Evolutionary conservation across 92 coral and sea anemone genomes (phyloP).

Genomic region (Virgularia gustaviana): DNA sequence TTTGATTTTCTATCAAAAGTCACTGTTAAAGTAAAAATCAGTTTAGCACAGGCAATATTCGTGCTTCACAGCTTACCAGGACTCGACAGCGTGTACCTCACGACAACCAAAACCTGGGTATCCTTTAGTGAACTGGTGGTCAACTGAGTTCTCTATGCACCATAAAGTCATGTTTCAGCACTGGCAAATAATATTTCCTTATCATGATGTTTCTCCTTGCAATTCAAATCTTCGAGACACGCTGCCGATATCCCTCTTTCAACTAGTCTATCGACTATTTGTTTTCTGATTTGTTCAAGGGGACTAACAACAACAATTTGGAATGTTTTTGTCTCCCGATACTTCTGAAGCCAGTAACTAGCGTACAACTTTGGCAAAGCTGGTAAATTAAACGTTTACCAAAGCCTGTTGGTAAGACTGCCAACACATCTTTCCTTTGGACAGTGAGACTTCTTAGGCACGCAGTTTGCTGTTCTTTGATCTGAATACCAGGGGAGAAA

Average conservation of each 20-base stretch:
- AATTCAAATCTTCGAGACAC: conserved; percentile 39
- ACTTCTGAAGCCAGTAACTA: neutral
- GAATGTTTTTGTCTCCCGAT: conserved; percentile 26
- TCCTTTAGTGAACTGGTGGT: conserved; percentile 15
- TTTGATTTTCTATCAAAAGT: no score
- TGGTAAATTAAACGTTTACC: conserved; percentile 62
- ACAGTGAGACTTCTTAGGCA: conserved; percentile 47
- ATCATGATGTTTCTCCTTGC: no score
- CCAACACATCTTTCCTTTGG: conserved; percentile 47
- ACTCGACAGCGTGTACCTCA: conserved; percentile 46
- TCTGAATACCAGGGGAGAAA: conserved; percentile 35
- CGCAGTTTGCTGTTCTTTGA: conserved; percentile 50
- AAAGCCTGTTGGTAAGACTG: conserved; percentile 59
- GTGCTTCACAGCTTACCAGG: conserved; percentile 53
- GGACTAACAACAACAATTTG: conserved; percentile 56
- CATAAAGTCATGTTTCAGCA: conserved; percentile 55
- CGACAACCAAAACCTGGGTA: conserved; percentile 35
- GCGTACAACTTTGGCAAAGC: conserved; percentile 45
- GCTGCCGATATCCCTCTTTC: conserved; percentile 31
- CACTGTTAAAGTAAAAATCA: no score
- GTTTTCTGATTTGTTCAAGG: conserved; percentile 47
- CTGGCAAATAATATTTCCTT: conserved; percentile 53
- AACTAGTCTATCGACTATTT: conserved; percentile 44
- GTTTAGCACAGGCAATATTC: no score
- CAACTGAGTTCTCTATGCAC: conserved; percentile 20